These are phyloP conservation scores for Helicorthomorpha holstii DNA, from an alignment of 1,140 invertebrate species.

Conservation along the genomic window DNA sequence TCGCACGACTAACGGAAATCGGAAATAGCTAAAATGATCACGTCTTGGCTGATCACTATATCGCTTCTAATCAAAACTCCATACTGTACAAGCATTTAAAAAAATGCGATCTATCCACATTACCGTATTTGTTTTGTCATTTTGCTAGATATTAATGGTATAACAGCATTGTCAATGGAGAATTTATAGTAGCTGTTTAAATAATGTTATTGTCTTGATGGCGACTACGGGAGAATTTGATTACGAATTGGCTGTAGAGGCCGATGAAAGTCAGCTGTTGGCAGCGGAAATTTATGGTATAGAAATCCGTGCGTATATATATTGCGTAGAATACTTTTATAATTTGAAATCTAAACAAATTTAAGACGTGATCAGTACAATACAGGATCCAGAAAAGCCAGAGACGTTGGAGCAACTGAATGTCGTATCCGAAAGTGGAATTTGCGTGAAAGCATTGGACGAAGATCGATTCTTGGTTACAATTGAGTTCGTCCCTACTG, in stretches of 20 bases:
- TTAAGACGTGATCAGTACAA: constrained; percentile 26
- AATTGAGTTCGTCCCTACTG: constrained; percentile 75
- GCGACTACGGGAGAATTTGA: too few species aligned
- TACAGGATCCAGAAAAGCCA: constrained; percentile 76
- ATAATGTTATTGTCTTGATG: too few species aligned
- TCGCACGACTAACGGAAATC: too few species aligned
- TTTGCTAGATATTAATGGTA: too few species aligned
- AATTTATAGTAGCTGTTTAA: too few species aligned
- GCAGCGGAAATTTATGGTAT: neutral
- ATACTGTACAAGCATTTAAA: too few species aligned
- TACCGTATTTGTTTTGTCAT: too few species aligned
- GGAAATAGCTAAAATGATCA: too few species aligned
- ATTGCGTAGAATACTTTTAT: neutral
- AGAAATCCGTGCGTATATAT: neutral
- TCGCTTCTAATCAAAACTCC: too few species aligned
- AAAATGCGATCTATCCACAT: too few species aligned
- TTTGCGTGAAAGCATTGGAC: constrained; percentile 33
- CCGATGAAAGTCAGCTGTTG: neutral
- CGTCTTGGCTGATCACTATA: too few species aligned
- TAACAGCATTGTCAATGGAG: too few species aligned
- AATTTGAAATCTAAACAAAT: constrained; percentile 1
- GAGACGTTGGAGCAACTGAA: constrained; percentile 65
- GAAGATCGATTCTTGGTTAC: constrained; percentile 23
- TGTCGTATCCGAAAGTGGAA: constrained; percentile 66
- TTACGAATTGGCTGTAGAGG: neutral